phyloP scores from a whole-genome alignment of 2,113 vertebrate genomes.

The Rhea pennata region DNA sequence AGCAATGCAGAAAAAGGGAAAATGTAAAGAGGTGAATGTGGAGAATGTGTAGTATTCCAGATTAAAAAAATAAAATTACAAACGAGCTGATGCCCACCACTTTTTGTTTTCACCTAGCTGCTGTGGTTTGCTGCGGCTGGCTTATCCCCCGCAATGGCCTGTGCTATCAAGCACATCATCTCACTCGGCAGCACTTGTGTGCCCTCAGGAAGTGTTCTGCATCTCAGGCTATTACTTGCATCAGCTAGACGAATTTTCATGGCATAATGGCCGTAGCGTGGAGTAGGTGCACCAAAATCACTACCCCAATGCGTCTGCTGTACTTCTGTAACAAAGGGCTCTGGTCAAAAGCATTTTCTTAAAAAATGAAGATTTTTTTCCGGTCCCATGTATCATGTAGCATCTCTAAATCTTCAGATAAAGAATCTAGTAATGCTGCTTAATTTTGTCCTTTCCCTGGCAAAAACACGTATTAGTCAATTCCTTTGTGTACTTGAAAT shows the following conservation, averaged over 20 bases:
- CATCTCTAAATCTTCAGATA: conserved; percentile 30
- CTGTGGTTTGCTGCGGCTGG: background rate
- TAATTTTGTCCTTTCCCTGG: conserved; percentile 5
- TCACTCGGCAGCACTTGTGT: background rate
- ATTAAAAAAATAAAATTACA: conserved; percentile 25
- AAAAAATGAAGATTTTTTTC: background rate
- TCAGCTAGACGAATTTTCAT: background rate
- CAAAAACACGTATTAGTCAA: background rate
- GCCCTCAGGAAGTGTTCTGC: background rate
- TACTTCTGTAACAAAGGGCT: background rate
- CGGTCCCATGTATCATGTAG: background rate
- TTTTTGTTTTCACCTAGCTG: background rate
- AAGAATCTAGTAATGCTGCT: background rate
- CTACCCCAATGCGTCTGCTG: background rate
- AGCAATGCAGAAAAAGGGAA: conserved; percentile 45
- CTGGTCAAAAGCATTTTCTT: background rate
- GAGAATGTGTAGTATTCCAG: background rate
- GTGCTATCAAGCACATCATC: background rate
- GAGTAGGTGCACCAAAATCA: background rate
- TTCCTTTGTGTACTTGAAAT: conserved; percentile 22
- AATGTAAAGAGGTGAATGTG: background rate
- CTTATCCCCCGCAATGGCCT: background rate
- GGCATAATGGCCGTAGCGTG: background rate
- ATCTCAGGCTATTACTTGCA: background rate
- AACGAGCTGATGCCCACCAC: background rate